Percentiles rank a stretch among this genome's conserved stretches.
phyloP scores from a whole-genome alignment of 2,113 vertebrate genomes.

The Lycocorax pyrrhopterus region DNA sequence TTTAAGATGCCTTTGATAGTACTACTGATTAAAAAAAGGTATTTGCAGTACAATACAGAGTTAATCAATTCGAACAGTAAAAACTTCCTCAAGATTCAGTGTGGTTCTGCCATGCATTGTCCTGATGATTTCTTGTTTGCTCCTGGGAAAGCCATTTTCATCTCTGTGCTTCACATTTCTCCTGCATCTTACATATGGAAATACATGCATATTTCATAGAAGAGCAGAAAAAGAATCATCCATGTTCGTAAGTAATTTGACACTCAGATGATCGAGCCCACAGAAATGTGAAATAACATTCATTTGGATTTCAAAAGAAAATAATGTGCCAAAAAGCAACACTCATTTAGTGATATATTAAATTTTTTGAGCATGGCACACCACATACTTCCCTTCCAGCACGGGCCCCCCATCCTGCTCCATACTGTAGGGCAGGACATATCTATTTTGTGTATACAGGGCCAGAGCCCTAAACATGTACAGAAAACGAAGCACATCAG shows the following conservation, averaged over 20 bases:
- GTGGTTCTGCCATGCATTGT: not conserved
- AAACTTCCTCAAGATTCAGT: not conserved
- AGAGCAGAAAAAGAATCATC: not conserved
- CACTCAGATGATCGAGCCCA: not conserved
- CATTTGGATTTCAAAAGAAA: not conserved
- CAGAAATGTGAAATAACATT: not conserved
- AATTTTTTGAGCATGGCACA: not conserved
- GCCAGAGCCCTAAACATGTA: not conserved
- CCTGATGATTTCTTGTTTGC: not conserved
- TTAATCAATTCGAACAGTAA: not conserved
- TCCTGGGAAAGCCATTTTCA: not conserved
- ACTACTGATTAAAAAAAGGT: not conserved
- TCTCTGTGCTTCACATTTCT: not conserved
- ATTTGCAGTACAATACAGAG: not conserved
- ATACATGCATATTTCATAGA: not conserved
- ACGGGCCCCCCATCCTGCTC: not conserved
- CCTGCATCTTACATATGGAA: not conserved
- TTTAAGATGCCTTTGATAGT: not conserved
- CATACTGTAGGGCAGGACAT: not conserved
- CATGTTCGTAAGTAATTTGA: not conserved
- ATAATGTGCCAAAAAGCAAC: not conserved
- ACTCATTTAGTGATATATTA: not conserved
- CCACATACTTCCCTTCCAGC: not conserved
- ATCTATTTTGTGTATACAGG: not conserved
- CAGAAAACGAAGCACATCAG: accelerated